phyloP scores from a whole-genome alignment of 2,888 invertebrate genomes.

The Catocala fraxini region DNA sequence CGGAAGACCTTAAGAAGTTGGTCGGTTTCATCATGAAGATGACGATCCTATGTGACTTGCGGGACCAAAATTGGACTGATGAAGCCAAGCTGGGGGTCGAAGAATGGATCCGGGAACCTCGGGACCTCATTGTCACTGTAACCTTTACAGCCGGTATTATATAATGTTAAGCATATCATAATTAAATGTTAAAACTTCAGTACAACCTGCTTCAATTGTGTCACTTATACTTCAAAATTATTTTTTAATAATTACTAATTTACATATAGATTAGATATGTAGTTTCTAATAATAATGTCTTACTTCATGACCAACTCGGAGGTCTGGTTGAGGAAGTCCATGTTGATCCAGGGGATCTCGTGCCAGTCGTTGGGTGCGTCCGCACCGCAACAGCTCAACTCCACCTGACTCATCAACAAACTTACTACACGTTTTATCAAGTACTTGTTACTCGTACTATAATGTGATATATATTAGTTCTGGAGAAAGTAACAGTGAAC shows the following conservation, averaged over 20 bases:
- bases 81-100: constrained; percentile 88
- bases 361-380: constrained; percentile 87
- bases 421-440: too few species aligned
- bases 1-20: constrained; percentile 88
- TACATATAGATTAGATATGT: too few species aligned
- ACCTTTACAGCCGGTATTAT: constrained; percentile 88
- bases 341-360: constrained; percentile 87
- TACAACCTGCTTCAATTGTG: too few species aligned
- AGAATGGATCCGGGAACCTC: constrained; percentile 89
- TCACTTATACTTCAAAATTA: too few species aligned
- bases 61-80: constrained; percentile 92
- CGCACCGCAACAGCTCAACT: constrained; percentile 87
- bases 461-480: too few species aligned
- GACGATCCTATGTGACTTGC: constrained; percentile 92
- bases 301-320: constrained; percentile 76
- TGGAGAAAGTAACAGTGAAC: too few species aligned
- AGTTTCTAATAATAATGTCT: constrained; percentile 35
- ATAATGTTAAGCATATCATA: too few species aligned
- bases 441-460: too few species aligned
- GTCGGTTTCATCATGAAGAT: constrained; percentile 89
- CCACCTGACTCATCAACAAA: constrained; percentile 59
- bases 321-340: constrained; percentile 81
- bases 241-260: too few species aligned
- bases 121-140: constrained; percentile 87
- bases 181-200: too few species aligned